Conservation (phyloP, 2,113 vertebrate genomes). For the Centropus bengalensis region DNA sequence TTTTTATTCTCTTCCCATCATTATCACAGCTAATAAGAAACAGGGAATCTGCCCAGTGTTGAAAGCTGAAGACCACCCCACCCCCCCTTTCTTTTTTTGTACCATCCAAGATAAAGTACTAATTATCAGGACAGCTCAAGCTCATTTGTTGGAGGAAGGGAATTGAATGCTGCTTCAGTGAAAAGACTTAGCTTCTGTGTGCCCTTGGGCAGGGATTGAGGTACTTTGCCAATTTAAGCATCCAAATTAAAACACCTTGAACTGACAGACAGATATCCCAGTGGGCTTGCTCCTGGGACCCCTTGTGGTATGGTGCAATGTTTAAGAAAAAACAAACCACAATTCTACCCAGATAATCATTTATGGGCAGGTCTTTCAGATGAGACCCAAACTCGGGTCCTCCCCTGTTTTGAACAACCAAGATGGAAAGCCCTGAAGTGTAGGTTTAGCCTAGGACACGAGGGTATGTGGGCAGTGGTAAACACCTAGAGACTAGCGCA, state of each 20-base stretch:
- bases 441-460: not conserved
- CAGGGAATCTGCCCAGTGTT: constrained; percentile 28
- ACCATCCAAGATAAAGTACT: constrained; percentile 62
- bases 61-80: not conserved
- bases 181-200: constrained; percentile 44
- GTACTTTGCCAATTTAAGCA: constrained; percentile 42
- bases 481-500: not conserved
- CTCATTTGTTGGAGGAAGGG: constrained; percentile 66
- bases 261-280: constrained; percentile 10
- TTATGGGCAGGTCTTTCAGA: not conserved
- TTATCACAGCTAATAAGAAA: constrained; percentile 62
- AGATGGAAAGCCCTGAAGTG: not conserved
- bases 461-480: not conserved
- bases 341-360: not conserved
- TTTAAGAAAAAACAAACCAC: not conserved
- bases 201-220: constrained; percentile 54
- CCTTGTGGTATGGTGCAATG: not conserved
- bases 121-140: constrained; percentile 74
- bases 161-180: constrained; percentile 63
- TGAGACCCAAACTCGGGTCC: not conserved
- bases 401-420: not conserved
- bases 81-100: constrained; percentile 12
- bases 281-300: not conserved
- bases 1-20: constrained; percentile 66
- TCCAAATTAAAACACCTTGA: constrained; percentile 57